Percentiles rank a stretch among this genome's conserved stretches.
These are phyloP conservation scores for Thymallus thymallus DNA, from an alignment of 2,113 vertebrate genomes.

Conservation along the genomic window DNA sequence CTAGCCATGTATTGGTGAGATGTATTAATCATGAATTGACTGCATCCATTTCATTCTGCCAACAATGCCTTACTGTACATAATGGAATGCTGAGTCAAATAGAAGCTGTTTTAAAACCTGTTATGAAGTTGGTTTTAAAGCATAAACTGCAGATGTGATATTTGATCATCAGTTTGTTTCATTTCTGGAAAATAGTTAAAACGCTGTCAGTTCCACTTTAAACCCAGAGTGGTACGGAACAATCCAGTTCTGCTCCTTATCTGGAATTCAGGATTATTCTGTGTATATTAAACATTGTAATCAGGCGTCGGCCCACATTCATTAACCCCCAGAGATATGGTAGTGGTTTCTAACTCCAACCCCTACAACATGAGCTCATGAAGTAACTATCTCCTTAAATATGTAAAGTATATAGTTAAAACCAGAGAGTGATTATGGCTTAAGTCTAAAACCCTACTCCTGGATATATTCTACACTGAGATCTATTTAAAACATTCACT, in stretches of 20 bases:
- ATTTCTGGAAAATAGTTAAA: neutral
- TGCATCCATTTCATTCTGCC: too few relatives aligned
- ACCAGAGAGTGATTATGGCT: slow-evolving; percentile 62
- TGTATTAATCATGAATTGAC: too few relatives aligned
- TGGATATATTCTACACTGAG: slow-evolving; percentile 63
- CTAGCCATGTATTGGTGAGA: too few relatives aligned
- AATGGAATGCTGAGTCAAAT: too few relatives aligned
- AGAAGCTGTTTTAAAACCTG: too few relatives aligned
- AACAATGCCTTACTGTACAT: too few relatives aligned
- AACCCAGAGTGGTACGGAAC: slow-evolving; percentile 38
- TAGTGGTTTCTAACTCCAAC: slow-evolving; percentile 62
- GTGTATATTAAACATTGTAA: slow-evolving; percentile 47
- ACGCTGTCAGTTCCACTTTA: slow-evolving; percentile 50
- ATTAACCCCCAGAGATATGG: slow-evolving; percentile 62
- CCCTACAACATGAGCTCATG: slow-evolving; percentile 66
- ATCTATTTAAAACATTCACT: slow-evolving; percentile 69
- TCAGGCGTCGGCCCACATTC: slow-evolving; percentile 42
- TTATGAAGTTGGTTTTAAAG: too few relatives aligned
- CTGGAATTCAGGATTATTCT: slow-evolving; percentile 72
- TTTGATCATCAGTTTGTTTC: too few relatives aligned
- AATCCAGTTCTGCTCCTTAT: slow-evolving; percentile 61
- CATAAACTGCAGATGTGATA: too few relatives aligned
- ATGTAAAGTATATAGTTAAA: slow-evolving; percentile 75
- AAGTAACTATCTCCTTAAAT: slow-evolving; percentile 75
- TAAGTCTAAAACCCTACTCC: slow-evolving; percentile 61